Evolutionary conservation across 35 echinoderm and acorn worm species (phyloP).

Genomic region (Ophioderma brevispina): DNA sequence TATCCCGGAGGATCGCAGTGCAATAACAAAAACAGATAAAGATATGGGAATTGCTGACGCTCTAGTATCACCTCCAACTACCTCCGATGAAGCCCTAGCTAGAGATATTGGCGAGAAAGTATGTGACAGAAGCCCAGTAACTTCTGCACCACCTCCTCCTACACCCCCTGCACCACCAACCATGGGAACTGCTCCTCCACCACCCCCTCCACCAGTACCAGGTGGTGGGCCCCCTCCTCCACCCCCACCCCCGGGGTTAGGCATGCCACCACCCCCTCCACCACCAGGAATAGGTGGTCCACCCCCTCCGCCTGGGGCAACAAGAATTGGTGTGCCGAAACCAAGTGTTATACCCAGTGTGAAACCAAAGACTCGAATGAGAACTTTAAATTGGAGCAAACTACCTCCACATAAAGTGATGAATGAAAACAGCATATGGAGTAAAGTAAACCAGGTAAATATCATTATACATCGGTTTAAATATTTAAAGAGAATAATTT

Average conservation of each 20-base stretch:
- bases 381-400: constrained; percentile 96
- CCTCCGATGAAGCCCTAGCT: neutral
- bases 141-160: constrained; percentile 19
- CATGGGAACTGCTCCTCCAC: neutral
- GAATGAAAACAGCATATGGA: constrained; percentile 91
- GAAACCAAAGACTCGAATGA: constrained; percentile 93
- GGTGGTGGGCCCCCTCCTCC: neutral
- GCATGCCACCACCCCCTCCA: constrained; percentile 66
- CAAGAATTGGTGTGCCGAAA: constrained; percentile 26
- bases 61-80: neutral
- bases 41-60: constrained; percentile 54
- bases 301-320: constrained; percentile 14
- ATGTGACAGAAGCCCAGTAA: neutral
- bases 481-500: too few relatives aligned
- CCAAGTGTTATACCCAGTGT: constrained; percentile 82
- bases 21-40: constrained; percentile 17
- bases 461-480: too few relatives aligned
- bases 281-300: constrained; percentile 39
- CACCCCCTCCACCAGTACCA: constrained; percentile 69
- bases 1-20: neutral
- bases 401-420: constrained; percentile 82
- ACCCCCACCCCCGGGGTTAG: constrained; percentile 67
- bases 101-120: neutral
- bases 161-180: constrained; percentile 35
- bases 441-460: constrained; percentile 86